Evolutionary conservation across 2,888 invertebrate genomes (phyloP).

Genomic region (Nomada ruficornis): DNA sequence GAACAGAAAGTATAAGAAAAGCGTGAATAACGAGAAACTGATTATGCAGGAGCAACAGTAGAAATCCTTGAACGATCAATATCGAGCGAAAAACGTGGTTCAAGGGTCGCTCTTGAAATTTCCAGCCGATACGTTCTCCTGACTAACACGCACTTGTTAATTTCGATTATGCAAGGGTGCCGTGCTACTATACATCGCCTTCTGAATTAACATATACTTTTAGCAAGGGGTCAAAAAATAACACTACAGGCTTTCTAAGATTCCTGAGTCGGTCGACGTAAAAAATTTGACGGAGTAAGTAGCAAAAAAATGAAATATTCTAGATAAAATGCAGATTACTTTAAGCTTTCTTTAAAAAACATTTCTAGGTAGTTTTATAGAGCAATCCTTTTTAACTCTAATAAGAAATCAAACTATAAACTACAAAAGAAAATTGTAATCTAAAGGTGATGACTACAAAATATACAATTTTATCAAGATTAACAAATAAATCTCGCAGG

Average conservation of each 20-base stretch:
- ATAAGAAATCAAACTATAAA: background rate
- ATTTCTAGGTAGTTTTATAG: no score
- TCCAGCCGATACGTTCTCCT: background rate
- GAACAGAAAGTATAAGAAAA: background rate
- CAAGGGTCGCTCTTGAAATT: conserved; percentile 26
- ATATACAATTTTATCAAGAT: background rate
- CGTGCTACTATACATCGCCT: background rate
- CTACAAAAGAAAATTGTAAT: background rate
- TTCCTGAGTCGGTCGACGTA: background rate
- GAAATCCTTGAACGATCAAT: conserved; percentile 7
- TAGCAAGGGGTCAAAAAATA: background rate
- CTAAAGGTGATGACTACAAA: background rate
- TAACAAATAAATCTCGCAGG: background rate
- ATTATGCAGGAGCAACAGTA: background rate
- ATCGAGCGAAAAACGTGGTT: conserved; percentile 2
- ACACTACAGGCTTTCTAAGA: background rate
- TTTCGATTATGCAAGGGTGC: conserved; percentile 35
- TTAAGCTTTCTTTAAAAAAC: background rate
- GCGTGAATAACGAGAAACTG: background rate
- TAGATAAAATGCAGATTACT: no score
- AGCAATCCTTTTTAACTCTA: background rate
- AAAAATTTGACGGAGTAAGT: background rate
- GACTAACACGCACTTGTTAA: conserved; percentile 10
- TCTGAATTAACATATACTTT: background rate
- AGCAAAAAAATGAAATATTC: no score